These are phyloP conservation scores for Drosophila demipolita DNA, from an alignment of 2,888 invertebrate genomes.

Conservation along the genomic window DNA sequence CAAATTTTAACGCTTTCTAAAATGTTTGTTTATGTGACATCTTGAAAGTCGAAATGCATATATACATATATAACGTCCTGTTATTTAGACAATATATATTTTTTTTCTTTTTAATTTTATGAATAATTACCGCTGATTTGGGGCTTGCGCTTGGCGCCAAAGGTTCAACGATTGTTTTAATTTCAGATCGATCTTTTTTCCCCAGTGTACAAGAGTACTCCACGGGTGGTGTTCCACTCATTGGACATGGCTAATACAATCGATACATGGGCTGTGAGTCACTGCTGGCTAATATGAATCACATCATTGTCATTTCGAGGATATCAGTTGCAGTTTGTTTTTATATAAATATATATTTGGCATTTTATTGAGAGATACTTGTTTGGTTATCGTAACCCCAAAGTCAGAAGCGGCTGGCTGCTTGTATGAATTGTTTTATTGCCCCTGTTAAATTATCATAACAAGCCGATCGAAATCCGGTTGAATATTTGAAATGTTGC, in stretches of 20 bases:
- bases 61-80: not conserved
- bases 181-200: not conserved
- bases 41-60: not conserved
- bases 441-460: conserved; percentile 18
- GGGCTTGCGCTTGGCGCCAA: not conserved
- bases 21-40: not conserved
- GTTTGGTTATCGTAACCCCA: not conserved
- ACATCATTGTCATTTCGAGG: conserved; percentile 34
- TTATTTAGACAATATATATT: not conserved
- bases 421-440: conserved; percentile 9
- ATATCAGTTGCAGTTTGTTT: conserved; percentile 41
- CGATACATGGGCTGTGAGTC: conserved; percentile 47
- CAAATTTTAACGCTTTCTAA: not conserved
- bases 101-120: not conserved
- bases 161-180: not conserved
- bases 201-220: conserved; percentile 5
- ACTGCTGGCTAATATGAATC: conserved; percentile 55
- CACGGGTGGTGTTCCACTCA: conserved; percentile 51
- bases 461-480: not conserved
- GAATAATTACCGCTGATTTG: not conserved
- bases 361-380: conserved; percentile 38
- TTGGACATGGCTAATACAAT: conserved; percentile 26
- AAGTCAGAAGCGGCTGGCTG: conserved; percentile 10
- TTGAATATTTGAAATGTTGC: not conserved
- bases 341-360: conserved; percentile 6